Base-by-base conservation (phyloP, 2,113 vertebrate species). In the Rhinolophus ferrumequinum region DNA sequence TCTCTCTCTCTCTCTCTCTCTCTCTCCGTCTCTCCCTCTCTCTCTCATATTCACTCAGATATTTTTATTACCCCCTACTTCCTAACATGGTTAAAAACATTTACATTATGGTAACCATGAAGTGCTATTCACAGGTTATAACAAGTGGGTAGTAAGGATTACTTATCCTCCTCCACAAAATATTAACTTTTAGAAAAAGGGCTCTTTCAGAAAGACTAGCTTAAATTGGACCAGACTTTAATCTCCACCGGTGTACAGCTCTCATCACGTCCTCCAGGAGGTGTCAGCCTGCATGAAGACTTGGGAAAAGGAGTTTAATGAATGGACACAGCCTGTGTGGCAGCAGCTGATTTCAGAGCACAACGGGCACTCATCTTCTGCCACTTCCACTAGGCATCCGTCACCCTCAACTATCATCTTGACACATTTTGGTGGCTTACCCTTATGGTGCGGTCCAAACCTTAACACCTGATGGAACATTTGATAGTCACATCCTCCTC, bases 361-460 rank as follows among this genome's bases (percentile, higher is more conserved):
- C 56, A 72, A 1, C 0, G 1, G 12, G 4, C 4, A 12, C 33
- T 33, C 6, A n/a, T 30, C n/a, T 70, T 69, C 33, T 47, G 19
- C 41, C 30, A 33, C 18, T 9, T 60, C 54, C 62, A 58, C 4
- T 0, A 19, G 56, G 19, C 28, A 19, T 10, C 3, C 18, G 16
- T 72, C 13, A 18, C 16, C n/a, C 28, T 62, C 44, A 12, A 22
- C 44, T 64, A 30, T 70, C 54, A 70, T 60, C 35, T 44, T 21
- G 44, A 30, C 22, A 38, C 28, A 66, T 54, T 56, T 19, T 18
- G 22, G 10, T 47, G 35, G 3, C 47, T 80, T 44, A 14, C 18
- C 41, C 50, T 26, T 19, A 18, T 19, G 19, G 38, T 52, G 7
- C n/a, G 38, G 58, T 28, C 77, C 73, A 86, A 44, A n/a, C 14